Evolutionary conservation across 37 sponge, comb jelly and placozoan genomes (phyloP).

Genomic region (Agelas oroides): DNA sequence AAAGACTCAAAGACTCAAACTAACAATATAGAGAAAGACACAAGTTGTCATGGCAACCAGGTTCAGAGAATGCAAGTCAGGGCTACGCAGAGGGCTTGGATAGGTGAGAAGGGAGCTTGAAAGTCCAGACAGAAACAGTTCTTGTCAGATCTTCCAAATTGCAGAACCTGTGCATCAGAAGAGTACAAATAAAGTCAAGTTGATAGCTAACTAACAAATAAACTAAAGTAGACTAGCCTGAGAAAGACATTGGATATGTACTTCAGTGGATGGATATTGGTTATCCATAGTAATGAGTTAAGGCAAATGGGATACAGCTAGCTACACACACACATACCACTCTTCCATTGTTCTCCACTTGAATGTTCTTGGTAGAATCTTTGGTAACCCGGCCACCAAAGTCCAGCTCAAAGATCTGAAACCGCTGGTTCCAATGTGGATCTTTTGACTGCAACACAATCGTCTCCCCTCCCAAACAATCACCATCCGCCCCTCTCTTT

Average conservation of each 20-base stretch:
- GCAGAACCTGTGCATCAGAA: constrained; percentile 26
- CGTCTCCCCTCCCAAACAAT: neutral
- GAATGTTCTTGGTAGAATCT: constrained; percentile 70
- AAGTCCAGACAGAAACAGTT: constrained; percentile 52
- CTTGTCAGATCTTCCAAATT: constrained; percentile 19
- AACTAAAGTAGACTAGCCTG: too few species aligned
- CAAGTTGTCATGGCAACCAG: too few species aligned
- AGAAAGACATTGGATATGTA: too few species aligned
- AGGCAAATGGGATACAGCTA: too few species aligned
- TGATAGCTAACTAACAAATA: too few species aligned
- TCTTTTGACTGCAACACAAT: constrained; percentile 31
- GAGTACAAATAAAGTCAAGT: neutral
- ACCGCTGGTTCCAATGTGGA: constrained; percentile 50
- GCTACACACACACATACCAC: constrained; percentile 52
- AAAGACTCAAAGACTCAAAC: too few species aligned
- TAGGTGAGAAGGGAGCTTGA: constrained; percentile 48
- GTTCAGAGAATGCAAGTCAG: constrained; percentile 36
- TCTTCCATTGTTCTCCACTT: constrained; percentile 38
- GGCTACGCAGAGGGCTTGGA: constrained; percentile 55
- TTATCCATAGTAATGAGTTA: too few species aligned
- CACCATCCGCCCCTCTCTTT: neutral
- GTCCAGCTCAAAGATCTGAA: constrained; percentile 49
- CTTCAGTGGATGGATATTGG: too few species aligned
- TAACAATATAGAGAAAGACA: too few species aligned
- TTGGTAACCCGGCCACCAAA: constrained; percentile 57